Evolutionary conservation across 2,797 vertebrate genomes (phyloP), one percentile per base, ranked within the genome.

Genomic region (Rhyacichthys aspro): DNA sequence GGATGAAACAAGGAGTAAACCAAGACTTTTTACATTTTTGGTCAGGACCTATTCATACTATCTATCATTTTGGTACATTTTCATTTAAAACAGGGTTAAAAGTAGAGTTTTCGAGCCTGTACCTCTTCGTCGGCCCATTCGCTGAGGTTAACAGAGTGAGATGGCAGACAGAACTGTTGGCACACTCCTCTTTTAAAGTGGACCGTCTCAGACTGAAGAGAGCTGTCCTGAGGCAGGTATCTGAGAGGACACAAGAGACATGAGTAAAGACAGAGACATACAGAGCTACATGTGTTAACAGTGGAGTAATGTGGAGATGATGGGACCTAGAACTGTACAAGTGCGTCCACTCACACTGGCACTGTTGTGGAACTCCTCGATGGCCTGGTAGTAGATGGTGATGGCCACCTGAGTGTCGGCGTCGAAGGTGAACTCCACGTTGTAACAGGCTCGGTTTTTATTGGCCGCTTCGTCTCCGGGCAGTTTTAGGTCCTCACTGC

Each of bases 121-220:
- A 97, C 98, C 96, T 99, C 98, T 0, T 99, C 98, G 8, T 98
- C 97, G 0, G 93, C 93, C 98, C 98, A 99, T 66, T 98, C 94
- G 0, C 96, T 96, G 48, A 96, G 95, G 87, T 98, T 97, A 55
- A 99, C 92, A 0, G 94, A 96, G 82, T 99, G 97, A 9, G 98
- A 98, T 18, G 96, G 96, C 78, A 98, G 87, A 45, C 95, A 97
- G 92, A 99, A 99, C 90, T 98, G 97, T 89, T 99, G 98, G 82
- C 94, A 95, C 55, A 98, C 95, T 0, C 98, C 98, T 8, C 95
- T 88, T 89, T 97, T 98, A 78, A 96, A 99, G 83, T 94, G 94
- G 67, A 98, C 95, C 0, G 96, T 99, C 90, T 99, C 98, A 0
- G 98, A 98, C 90, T 98, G 97, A 74, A 98, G 90, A 33, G 94